Conservation (phyloP, 2,797 vertebrate genomes). For the Caiman crocodilus region DNA sequence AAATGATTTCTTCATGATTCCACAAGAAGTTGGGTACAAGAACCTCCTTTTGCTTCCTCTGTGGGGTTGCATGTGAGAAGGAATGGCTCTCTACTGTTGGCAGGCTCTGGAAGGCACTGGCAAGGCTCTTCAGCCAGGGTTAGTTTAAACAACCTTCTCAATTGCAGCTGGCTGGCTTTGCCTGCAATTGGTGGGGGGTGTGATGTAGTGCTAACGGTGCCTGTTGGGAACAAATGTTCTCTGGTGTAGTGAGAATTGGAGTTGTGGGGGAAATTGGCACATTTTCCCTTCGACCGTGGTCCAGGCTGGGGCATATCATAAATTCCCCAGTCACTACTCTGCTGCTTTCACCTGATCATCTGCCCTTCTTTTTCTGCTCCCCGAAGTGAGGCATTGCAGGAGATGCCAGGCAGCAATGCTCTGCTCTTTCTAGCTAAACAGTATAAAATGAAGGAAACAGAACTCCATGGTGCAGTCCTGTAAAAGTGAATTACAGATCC, state of each 20-base stretch:
- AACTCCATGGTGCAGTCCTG: too few relatives aligned
- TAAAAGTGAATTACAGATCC: fast-evolving
- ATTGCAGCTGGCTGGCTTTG: neutral
- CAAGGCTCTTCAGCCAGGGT: neutral
- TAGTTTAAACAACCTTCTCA: neutral
- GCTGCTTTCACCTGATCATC: neutral
- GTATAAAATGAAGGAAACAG: too few relatives aligned
- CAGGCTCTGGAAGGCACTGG: neutral
- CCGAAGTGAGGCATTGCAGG: neutral
- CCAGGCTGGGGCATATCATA: fast-evolving
- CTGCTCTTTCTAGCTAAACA: neutral
- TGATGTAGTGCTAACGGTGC: neutral
- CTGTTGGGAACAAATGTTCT: neutral
- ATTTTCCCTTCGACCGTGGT: fast-evolving
- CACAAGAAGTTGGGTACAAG: neutral
- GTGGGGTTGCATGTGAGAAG: neutral
- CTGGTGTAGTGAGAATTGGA: neutral
- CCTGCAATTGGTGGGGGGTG: neutral
- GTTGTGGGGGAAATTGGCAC: neutral
- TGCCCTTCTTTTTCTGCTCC: neutral
- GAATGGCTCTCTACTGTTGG: neutral
- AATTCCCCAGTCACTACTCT: neutral
- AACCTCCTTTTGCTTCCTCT: neutral
- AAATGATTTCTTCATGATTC: neutral
- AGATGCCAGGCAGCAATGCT: neutral